phyloP scores from a whole-genome alignment of 2,797 vertebrate genomes.

The Hypotaenidia philippensis region DNA sequence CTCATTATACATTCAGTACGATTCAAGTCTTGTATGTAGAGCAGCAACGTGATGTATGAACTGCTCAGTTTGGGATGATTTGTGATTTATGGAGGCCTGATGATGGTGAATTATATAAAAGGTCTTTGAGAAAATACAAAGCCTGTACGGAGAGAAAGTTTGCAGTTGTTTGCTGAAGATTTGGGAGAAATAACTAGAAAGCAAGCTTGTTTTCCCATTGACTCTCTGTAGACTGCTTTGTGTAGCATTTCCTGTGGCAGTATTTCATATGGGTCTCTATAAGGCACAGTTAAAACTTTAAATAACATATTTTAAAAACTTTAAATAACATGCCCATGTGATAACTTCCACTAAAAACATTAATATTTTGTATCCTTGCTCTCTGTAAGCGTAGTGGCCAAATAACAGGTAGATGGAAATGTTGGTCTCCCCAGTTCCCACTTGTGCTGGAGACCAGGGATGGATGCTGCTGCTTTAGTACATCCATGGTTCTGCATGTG shows the following conservation, averaged over 20 bases:
- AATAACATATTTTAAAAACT: neutral
- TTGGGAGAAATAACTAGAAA: neutral
- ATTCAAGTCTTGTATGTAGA: neutral
- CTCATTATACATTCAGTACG: neutral
- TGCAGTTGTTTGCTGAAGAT: neutral
- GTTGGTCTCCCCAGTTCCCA: neutral
- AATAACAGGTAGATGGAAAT: too few species aligned
- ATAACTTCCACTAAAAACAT: neutral
- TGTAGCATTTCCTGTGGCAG: neutral
- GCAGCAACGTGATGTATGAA: neutral
- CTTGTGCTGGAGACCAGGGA: neutral
- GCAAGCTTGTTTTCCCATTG: neutral
- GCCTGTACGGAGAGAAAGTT: neutral
- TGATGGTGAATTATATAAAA: neutral
- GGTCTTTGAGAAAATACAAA: neutral
- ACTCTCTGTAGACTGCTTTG: neutral
- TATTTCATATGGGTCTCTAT: neutral
- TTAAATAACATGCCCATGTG: neutral
- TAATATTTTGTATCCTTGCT: neutral
- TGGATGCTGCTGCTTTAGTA: neutral
- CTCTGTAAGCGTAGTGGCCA: neutral
- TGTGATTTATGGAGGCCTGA: conserved; percentile 1
- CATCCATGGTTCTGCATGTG: fast-evolving
- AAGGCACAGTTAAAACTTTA: neutral
- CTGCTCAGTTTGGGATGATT: neutral